Evolutionary conservation across 2,797 vertebrate genomes (phyloP).

Genomic region (Neosilurus hyrtlii): DNA sequence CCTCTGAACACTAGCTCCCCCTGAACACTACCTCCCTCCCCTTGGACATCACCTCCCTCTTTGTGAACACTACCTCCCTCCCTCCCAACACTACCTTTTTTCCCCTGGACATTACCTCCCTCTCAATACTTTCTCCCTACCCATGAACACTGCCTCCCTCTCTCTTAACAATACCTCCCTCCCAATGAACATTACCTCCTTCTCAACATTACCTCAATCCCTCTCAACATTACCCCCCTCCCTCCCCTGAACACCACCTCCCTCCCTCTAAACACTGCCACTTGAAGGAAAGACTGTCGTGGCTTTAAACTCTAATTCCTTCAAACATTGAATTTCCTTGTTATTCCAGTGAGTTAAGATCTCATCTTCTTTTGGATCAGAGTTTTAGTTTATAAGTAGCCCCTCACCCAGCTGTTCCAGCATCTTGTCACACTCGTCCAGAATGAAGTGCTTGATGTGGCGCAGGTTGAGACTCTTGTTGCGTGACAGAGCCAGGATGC

Average conservation of each 20-base stretch:
- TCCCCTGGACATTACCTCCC: too few relatives aligned
- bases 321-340: too few relatives aligned
- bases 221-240: background rate
- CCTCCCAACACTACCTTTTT: too few relatives aligned
- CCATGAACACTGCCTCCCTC: too few relatives aligned
- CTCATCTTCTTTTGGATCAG: background rate
- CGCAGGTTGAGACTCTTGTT: slow-evolving; percentile 82
- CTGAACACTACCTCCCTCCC: too few relatives aligned
- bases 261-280: background rate
- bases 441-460: slow-evolving; percentile 83
- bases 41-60: too few relatives aligned
- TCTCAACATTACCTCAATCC: background rate
- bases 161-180: too few relatives aligned
- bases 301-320: too few relatives aligned
- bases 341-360: background rate
- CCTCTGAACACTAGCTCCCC: background rate
- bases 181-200: background rate
- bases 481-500: slow-evolving; percentile 77
- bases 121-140: too few relatives aligned
- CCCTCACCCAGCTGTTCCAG: slow-evolving; percentile 83
- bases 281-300: too few relatives aligned
- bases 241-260: background rate
- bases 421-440: slow-evolving; percentile 86
- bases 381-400: background rate
- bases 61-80: too few relatives aligned